phyloP scores from a whole-genome alignment of 2,113 vertebrate genomes.

The Amphiprion percula region DNA sequence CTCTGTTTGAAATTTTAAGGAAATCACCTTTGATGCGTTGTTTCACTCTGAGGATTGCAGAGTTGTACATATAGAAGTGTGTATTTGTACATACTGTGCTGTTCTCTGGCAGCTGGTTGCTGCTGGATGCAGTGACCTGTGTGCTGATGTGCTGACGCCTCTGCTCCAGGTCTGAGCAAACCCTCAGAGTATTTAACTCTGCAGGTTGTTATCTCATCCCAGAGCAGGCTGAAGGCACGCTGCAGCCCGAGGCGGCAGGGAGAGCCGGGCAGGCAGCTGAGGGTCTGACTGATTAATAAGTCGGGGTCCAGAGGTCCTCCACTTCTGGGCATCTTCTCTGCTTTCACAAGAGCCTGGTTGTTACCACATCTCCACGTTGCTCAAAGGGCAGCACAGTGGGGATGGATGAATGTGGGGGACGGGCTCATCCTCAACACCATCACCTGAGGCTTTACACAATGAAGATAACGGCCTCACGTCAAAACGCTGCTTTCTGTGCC shows the following conservation, averaged over 20 bases:
- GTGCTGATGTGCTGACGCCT: constrained; percentile 54
- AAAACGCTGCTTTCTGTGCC: constrained; percentile 60
- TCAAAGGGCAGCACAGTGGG: constrained; percentile 42
- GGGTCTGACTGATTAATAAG: constrained; percentile 80
- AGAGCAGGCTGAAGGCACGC: constrained; percentile 51
- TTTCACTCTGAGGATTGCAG: constrained; percentile 24
- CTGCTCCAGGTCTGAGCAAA: constrained; percentile 45
- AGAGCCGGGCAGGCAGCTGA: constrained; percentile 42
- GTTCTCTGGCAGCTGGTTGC: constrained; percentile 43
- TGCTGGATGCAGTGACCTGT: constrained; percentile 50
- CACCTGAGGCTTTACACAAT: constrained; percentile 78
- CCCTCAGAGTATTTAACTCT: constrained; percentile 54
- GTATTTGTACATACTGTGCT: constrained; percentile 8
- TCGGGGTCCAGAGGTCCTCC: constrained; percentile 79
- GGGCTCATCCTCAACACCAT: constrained; percentile 43
- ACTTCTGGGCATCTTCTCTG: constrained; percentile 80
- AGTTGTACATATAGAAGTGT: not conserved
- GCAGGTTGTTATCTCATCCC: constrained; percentile 54
- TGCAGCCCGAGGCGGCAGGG: constrained; percentile 42
- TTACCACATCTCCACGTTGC: constrained; percentile 72
- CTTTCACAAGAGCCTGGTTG: constrained; percentile 81
- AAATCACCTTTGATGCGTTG: not conserved
- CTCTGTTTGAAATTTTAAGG: no score
- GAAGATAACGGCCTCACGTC: constrained; percentile 47
- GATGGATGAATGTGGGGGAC: constrained; percentile 24